Evolutionary conservation across 2,888 invertebrate genomes (phyloP), one percentile per base, ranked within the genome.

Genomic region (Dermolepida albohirtum): DNA sequence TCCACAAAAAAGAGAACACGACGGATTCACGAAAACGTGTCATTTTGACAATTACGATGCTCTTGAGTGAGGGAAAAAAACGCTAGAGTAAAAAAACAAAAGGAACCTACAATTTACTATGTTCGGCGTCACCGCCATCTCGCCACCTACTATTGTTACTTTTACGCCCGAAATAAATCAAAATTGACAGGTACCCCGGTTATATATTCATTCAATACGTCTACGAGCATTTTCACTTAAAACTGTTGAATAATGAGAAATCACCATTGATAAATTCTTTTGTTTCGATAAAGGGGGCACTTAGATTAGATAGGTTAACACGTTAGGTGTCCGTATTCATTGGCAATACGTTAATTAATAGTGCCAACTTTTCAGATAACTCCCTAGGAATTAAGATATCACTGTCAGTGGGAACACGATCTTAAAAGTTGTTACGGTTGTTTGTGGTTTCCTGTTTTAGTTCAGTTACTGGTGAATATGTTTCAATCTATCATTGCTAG

Each of bases 241-340:
- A 29, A 57, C 22, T 8, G 34, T 59, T 34, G 17, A 49, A 39
- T 47, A 34, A 62, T 62, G 34, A 47, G 59, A 47, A 62, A 62
- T 47, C 22, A 34, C 16, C 11, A 10, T 14, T 29, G 47, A 62
- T 62, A 62, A 47, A 5, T 49, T 62, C 59, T 29, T 47, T 47
- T 62, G 59, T 34, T 49, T 34, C 17, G 14, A n/a, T 47, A 62
- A 62, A 34, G 47, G 17, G n/a, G 47, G 16, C 59, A 62, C 49
- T 16, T n/a, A 62, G 59, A 62, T 62, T 62, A 62, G 59, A 62
- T 62, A 62, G 59, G 34, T 62, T 47, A 62, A 62, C 59, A 62
- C 59, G 47, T 62, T 47, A 62, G 47, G 47, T 62, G 59, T 62
- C 16, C 16, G 47, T 47, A 29, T 47, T 22, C 44, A 43, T 59